These are phyloP conservation scores for Charaxes varanes DNA, from an alignment of 1,140 invertebrate genomes.

Conservation along the genomic window DNA sequence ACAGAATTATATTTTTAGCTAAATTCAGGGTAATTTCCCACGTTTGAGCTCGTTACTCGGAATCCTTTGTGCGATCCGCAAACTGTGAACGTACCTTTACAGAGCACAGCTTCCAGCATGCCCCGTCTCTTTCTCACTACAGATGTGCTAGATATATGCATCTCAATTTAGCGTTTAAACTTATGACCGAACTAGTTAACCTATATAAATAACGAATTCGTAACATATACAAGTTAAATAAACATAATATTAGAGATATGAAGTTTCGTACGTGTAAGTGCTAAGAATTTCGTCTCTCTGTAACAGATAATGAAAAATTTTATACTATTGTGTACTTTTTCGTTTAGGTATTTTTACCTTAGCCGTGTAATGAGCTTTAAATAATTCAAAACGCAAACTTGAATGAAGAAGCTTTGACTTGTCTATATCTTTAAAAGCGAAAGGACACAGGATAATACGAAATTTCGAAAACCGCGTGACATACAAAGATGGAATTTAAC, in stretches of 20 bases:
- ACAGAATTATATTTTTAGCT: slow-evolving; percentile 9
- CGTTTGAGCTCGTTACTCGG: slow-evolving; percentile 22
- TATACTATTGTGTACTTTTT: too few species aligned
- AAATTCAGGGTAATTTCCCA: slow-evolving; percentile 25
- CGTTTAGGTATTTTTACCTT: too few species aligned
- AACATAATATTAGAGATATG: slow-evolving; percentile 9
- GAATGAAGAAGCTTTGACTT: too few species aligned
- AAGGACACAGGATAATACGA: too few species aligned
- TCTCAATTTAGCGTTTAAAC: slow-evolving; percentile 13
- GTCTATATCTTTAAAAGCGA: too few species aligned
- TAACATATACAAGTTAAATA: too few species aligned
- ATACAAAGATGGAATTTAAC: too few species aligned
- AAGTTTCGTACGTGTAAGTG: neutral
- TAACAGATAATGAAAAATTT: too few species aligned
- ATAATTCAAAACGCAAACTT: too few species aligned
- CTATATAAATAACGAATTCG: slow-evolving; percentile 8
- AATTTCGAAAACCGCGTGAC: too few species aligned
- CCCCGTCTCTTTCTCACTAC: slow-evolving; percentile 5
- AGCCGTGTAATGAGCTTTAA: too few species aligned
- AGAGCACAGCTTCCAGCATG: slow-evolving; percentile 25
- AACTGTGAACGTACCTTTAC: slow-evolving; percentile 46
- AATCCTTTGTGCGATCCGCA: slow-evolving; percentile 45
- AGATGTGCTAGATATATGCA: neutral
- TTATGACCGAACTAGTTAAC: slow-evolving; percentile 21
- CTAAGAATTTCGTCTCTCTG: too few species aligned